Evolutionary conservation across 2,113 vertebrate species (phyloP).

Genomic region (Nymphicus hollandicus): DNA sequence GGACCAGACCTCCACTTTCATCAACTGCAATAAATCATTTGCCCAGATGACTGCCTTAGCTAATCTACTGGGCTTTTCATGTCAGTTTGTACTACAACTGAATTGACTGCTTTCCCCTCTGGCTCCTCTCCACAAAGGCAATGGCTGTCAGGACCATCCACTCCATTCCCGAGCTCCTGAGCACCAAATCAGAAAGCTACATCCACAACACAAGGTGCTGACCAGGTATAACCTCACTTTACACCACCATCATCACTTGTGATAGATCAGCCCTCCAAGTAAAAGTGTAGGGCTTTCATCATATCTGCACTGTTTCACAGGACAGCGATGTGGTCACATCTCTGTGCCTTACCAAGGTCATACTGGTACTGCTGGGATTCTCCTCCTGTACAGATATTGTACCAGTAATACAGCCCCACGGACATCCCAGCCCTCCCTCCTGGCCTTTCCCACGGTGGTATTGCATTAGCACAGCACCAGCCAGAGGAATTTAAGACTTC

Average conservation of each 20-base stretch:
- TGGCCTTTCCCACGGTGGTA: neutral
- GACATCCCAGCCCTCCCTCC: neutral
- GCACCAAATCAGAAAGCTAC: neutral
- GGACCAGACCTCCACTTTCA: neutral
- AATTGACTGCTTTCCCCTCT: neutral
- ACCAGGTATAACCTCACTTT: neutral
- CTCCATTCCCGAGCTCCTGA: neutral
- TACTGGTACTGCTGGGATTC: neutral
- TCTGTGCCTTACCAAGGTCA: fast-evolving
- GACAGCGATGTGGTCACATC: neutral
- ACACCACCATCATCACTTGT: no score
- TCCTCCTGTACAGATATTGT: neutral
- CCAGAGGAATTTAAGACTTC: neutral
- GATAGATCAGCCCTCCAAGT: fast-evolving
- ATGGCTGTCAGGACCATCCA: neutral
- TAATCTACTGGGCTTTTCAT: neutral
- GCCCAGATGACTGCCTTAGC: neutral
- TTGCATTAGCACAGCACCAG: neutral
- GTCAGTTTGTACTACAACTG: neutral
- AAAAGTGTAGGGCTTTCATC: neutral
- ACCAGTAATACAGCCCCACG: neutral
- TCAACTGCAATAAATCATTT: neutral
- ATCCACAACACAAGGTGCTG: neutral
- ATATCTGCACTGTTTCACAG: fast-evolving
- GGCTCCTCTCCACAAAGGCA: neutral